Conservation (phyloP, 2,888 invertebrate genomes). For the Timandra comae region DNA sequence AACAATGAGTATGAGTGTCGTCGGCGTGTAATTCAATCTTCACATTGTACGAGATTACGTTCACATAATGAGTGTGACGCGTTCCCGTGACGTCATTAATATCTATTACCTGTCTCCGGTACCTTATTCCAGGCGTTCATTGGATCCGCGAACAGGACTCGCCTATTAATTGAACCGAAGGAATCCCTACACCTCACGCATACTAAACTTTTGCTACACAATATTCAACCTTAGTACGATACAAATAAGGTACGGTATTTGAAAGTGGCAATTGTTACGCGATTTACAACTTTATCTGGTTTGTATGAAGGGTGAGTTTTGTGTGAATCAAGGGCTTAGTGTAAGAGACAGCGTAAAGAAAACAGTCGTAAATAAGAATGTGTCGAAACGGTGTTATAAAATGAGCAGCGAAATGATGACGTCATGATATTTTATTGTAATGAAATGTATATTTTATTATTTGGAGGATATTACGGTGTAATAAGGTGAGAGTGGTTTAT, state of each 20-base stretch:
- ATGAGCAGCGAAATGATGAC: slow-evolving; percentile 10
- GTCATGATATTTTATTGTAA: slow-evolving; percentile 15
- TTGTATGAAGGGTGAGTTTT: background rate
- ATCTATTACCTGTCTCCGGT: slow-evolving; percentile 11
- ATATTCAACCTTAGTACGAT: no score
- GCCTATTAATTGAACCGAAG: slow-evolving; percentile 17
- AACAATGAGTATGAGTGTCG: no score
- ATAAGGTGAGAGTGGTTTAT: no score
- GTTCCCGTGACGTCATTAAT: no score
- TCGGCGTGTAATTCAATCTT: no score
- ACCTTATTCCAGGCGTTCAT: slow-evolving; percentile 12
- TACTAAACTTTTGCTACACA: slow-evolving; percentile 9
- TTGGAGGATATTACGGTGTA: no score
- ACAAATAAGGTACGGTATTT: no score
- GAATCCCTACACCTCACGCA: slow-evolving; percentile 12
- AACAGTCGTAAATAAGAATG: slow-evolving; percentile 21
- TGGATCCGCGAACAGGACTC: slow-evolving; percentile 11
- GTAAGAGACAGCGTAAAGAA: slow-evolving; percentile 7
- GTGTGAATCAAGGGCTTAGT: no score
- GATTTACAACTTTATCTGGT: slow-evolving; percentile 10
- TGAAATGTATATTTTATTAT: slow-evolving; percentile 5
- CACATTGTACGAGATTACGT: no score
- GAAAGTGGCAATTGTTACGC: background rate
- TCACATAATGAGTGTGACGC: no score
- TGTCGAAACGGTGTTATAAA: slow-evolving; percentile 22